Evolutionary conservation across 23 tunicate species (phyloP), one percentile per base, ranked within the genome.

Genomic region (Styela clava): DNA sequence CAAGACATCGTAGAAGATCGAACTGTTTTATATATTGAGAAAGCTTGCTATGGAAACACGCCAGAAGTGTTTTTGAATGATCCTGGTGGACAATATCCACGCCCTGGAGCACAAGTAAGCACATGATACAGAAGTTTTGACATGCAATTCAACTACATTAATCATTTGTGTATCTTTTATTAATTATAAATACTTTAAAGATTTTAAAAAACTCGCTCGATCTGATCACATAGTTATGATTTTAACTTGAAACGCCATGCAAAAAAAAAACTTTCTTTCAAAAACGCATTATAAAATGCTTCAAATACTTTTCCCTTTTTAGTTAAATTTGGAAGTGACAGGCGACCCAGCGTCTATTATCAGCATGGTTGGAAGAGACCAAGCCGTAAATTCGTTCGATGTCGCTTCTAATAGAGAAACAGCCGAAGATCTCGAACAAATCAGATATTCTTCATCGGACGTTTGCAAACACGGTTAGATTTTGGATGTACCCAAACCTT

Each of bases 1-100:
- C 76, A 81, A 22, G 79, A 73, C 67, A 84, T 84, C n/a, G 64
- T 84, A 30, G 82, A 86, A 22, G 94, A 88, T 63, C 78, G 85
- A 0, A 34, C 79, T 63, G 72, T 69, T 30, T 62, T 88, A 28
- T 62, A 35, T 21, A 84, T 84, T 9, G 88, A 78, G 34, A 73
- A 88, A 30, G 64, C 71, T 61, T 88, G 94, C 37, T 27, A 31
- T 18, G 94, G 94, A 63, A 63, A 68, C 12, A 81, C 68, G 2
- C 88, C 86, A 2, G 80, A 83, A 35, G 36, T 68, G 3, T 69
- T 20, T 72, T 83, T 73, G 0, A 73, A 31, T 12, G 25, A 16
- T n/a, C 44, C 34, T 23, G 26, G 16, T 31, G 0, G 18, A 27
- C 24, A 28, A 33, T 76, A 29, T 25, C 31, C 61, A 30, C 37